These are phyloP conservation scores for Perca fluviatilis DNA, from an alignment of 2,113 vertebrate genomes.

Conservation along the genomic window DNA sequence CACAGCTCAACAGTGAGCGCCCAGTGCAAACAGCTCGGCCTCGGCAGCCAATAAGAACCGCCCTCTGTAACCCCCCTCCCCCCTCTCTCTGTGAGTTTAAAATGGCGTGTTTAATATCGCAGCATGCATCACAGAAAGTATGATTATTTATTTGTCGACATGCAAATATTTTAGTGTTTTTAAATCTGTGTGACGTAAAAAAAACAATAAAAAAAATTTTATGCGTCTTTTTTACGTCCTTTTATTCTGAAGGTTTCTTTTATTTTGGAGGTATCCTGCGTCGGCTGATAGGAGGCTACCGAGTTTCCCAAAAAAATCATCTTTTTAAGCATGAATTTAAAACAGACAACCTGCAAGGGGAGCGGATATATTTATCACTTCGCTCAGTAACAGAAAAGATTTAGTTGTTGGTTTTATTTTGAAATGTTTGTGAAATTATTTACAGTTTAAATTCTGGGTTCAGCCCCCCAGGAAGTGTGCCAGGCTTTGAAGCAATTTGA, in stretches of 20 bases:
- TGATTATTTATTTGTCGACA: not conserved
- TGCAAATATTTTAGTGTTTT: not conserved
- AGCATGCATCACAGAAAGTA: slow-evolving; percentile 22
- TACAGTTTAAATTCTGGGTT: no score
- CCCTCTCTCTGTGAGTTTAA: not conserved
- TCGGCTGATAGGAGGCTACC: slow-evolving; percentile 39
- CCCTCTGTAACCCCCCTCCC: not conserved
- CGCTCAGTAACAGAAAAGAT: no score
- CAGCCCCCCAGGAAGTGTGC: no score
- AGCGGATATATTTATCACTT: no score
- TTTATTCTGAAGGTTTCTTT: no score
- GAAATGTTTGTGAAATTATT: no score
- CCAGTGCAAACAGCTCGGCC: no score
- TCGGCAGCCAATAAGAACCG: slow-evolving; percentile 1
- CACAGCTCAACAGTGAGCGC: no score
- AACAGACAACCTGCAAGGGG: no score
- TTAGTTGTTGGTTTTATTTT: no score
- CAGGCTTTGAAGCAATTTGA: no score
- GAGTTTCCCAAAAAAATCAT: slow-evolving; percentile 40
- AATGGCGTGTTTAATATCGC: not conserved
- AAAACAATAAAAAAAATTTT: not conserved
- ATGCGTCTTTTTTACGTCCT: no score
- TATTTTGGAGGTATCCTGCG: not conserved
- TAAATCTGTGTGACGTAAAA: not conserved
- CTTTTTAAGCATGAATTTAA: not conserved